Conservation (phyloP, 2,797 vertebrate species). For the Poeciliopsis turneri region DNA sequence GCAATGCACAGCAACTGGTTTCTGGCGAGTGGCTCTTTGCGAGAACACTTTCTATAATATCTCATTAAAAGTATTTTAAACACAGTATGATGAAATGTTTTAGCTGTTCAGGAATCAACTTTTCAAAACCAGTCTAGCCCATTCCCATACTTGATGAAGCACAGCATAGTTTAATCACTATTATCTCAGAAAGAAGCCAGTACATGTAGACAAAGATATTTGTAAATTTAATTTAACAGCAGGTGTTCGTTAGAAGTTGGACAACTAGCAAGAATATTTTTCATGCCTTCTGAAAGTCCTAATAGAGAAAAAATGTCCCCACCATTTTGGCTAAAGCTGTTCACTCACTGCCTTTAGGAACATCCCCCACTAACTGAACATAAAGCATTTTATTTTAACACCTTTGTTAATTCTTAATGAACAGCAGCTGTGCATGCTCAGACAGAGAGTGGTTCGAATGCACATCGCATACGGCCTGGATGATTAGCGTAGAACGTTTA, state of each 20-base stretch:
- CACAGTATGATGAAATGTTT: not conserved
- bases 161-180: constrained; percentile 8
- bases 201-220: not conserved
- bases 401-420: not conserved
- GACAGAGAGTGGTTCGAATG: not conserved
- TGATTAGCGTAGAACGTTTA: not conserved
- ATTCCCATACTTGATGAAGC: constrained; percentile 4
- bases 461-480: not conserved
- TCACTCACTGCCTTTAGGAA: not conserved
- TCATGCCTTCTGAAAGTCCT: not conserved
- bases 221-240: not conserved
- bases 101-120: not conserved
- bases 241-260: not conserved
- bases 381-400: not conserved
- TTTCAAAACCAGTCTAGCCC: not conserved
- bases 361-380: not conserved
- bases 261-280: not conserved
- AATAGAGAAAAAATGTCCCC: not conserved
- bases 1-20: not conserved
- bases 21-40: not conserved
- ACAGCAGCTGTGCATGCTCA: not conserved
- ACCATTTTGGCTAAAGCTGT: not conserved
- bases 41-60: no score
- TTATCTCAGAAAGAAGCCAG: not conserved
- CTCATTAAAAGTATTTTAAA: not conserved